Evolutionary conservation across 2,888 invertebrate genomes (phyloP), one percentile per base, ranked within the genome.

Genomic region (Caenorhabditis sulstoni): DNA sequence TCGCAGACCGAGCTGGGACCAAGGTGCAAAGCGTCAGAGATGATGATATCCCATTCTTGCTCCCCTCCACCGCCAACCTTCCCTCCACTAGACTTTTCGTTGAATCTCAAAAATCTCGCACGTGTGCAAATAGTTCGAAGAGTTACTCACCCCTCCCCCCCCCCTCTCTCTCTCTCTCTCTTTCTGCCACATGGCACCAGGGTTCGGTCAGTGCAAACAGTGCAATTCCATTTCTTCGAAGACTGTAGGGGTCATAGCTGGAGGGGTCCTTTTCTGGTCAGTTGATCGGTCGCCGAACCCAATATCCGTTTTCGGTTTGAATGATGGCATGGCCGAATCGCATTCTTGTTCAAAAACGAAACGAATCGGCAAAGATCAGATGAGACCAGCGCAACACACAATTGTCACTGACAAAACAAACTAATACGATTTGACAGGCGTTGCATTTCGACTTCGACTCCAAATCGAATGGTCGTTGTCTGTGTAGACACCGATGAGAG

Each of bases 1-100:
- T 71, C 70, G 52, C 47, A 71, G 70, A 62, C 29, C 7, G 29
- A 7, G 29, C 70, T 44, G 55, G 64, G 73, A 73, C 73, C 73
- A 64, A 73, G 73, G 73, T 73, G 73, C 73, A 73, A 73, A 73
- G 73, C 73, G 73, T 73, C 73, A 73, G 73, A 73, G 73, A 73
- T 64, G 62, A 71, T 49, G 66, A 47, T 47, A 14, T 16, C 29
- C 29, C 29, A 3, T 7, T 29, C 29, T 7, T 7, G 29, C 29
- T 29, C 29, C 29, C n/a, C 29, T 29, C 29, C 29, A 5, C 29
- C n/a, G n/a, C 7, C 29, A 29, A 3, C 29, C 29, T 35, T 14
- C 45, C 8, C 29, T 20, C 9, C 37, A 41, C 20, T 39, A 55
- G 62, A 53, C 29, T 14, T 53, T 59, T 45, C 11, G 8, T 41